Evolutionary conservation across 1,140 invertebrate genomes (phyloP).

Genomic region (Leptopilina clavipes): DNA sequence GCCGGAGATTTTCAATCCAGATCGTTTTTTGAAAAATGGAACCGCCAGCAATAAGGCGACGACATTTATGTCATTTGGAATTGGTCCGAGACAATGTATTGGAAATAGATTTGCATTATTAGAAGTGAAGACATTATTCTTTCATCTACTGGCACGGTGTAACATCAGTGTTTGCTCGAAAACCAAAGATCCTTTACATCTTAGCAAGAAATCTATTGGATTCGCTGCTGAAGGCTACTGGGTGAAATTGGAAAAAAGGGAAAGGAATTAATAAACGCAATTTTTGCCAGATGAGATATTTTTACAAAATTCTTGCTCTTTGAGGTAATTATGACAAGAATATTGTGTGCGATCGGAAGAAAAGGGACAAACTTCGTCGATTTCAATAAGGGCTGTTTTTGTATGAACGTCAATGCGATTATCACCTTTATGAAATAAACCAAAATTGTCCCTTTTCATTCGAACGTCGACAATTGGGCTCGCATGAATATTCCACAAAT

Average conservation of each 20-base stretch:
- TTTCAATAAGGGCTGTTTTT: no score
- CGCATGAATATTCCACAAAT: no score
- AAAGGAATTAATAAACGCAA: no score
- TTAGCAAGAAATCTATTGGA: neutral
- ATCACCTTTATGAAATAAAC: no score
- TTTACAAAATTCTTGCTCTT: no score
- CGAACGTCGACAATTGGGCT: no score
- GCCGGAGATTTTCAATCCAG: constrained; percentile 75
- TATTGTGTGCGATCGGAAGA: no score
- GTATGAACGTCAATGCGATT: no score
- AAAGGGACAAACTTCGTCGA: no score
- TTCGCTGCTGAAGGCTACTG: neutral
- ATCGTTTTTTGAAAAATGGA: constrained; percentile 73
- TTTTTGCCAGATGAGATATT: no score
- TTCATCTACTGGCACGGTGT: constrained; percentile 40
- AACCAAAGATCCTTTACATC: neutral
- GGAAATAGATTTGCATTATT: constrained; percentile 50
- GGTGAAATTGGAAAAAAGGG: neutral
- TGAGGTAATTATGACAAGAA: no score
- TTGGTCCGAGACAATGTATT: constrained; percentile 49
- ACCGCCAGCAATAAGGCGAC: constrained; percentile 47
- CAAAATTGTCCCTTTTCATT: no score
- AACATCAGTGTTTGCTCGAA: neutral
- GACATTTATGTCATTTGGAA: constrained; percentile 57
- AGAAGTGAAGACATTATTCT: constrained; percentile 45